These are phyloP conservation scores for Irena cyanogastra DNA, from an alignment of 2,113 vertebrate genomes.

Conservation along the genomic window DNA sequence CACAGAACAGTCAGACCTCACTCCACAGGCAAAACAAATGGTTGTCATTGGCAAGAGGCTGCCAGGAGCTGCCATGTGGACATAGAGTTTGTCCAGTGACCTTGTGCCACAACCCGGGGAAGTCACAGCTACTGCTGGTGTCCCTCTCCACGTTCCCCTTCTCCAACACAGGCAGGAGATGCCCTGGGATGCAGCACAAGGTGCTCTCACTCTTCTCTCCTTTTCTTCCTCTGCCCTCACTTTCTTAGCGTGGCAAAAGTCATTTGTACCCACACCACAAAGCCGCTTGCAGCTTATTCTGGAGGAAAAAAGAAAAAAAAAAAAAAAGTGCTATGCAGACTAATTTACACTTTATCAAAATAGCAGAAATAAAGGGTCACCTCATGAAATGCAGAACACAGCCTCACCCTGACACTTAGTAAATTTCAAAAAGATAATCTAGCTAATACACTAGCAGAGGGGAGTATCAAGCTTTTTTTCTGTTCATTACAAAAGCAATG, in stretches of 20 bases:
- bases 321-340: not conserved
- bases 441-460: not conserved
- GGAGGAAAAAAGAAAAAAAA: not conserved
- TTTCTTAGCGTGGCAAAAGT: not conserved
- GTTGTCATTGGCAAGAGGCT: not conserved
- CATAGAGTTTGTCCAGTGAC: rapidly evolving
- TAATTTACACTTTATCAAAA: not conserved
- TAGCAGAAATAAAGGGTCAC: not conserved
- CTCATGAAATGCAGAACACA: not conserved
- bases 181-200: not conserved
- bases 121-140: rapidly evolving
- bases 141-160: not conserved
- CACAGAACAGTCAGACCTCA: rapidly evolving
- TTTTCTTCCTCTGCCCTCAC: not conserved
- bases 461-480: not conserved
- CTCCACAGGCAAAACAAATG: not conserved
- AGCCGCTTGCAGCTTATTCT: not conserved
- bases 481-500: not conserved
- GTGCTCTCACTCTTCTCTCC: not conserved
- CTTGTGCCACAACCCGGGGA: rapidly evolving
- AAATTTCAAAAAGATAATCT: not conserved
- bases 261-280: not conserved
- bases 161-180: not conserved
- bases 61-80: not conserved
- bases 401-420: rapidly evolving